phyloP scores from a whole-genome alignment of 2,113 vertebrate species.

The Tympanuchus pallidicinctus region DNA sequence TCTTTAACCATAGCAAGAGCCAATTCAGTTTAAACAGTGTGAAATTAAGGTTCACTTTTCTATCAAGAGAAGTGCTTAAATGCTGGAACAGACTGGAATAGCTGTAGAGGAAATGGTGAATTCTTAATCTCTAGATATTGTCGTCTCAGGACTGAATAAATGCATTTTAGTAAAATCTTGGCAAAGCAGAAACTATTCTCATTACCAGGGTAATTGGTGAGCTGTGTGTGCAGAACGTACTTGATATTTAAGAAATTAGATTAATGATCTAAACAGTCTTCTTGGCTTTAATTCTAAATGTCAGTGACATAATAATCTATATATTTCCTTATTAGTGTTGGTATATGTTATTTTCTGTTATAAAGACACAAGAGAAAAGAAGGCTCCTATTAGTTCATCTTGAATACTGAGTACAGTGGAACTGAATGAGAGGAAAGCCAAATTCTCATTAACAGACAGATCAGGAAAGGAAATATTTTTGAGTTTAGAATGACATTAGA shows the following conservation, averaged over 20 bases:
- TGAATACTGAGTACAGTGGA: not conserved
- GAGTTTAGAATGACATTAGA: not conserved
- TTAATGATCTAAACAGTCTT: not conserved
- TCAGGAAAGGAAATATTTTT: not conserved
- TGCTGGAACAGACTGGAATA: not conserved
- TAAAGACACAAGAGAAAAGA: not conserved
- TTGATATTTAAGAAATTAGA: not conserved
- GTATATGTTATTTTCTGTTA: not conserved
- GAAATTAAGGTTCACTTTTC: conserved; percentile 22
- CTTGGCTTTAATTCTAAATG: not conserved
- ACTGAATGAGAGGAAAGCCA: not conserved
- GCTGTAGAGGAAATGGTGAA: not conserved
- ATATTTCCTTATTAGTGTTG: not conserved
- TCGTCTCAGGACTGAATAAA: not conserved
- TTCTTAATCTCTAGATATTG: not conserved
- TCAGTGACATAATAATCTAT: not conserved
- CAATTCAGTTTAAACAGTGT: not conserved
- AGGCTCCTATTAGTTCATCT: not conserved
- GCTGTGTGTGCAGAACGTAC: not conserved
- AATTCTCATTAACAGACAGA: not conserved
- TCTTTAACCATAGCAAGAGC: conserved; percentile 16
- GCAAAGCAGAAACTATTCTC: not conserved
- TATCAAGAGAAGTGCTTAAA: conserved; percentile 1
- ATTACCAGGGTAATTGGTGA: not conserved
- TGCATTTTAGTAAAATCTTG: not conserved